Conservation (phyloP, 2,888 invertebrate species). For the Notocelia uddmanniana region DNA sequence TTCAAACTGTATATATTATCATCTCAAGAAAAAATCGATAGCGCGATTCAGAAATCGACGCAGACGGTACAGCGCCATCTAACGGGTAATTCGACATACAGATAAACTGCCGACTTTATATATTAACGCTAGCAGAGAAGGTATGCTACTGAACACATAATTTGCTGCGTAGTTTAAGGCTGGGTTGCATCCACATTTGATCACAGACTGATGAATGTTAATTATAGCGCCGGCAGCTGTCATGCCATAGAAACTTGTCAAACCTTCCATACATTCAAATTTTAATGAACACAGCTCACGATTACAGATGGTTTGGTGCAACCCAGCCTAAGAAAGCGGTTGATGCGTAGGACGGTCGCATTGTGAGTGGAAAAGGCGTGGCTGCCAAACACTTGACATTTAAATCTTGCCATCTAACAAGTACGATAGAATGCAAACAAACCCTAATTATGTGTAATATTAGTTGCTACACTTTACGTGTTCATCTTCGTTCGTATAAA, state of each 20-base stretch:
- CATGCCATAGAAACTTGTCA: no score
- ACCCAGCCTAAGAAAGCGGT: conserved; percentile 20
- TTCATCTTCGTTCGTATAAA: no score
- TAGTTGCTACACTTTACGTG: neutral
- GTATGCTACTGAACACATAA: neutral
- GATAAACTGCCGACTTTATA: neutral
- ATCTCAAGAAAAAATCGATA: no score
- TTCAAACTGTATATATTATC: no score
- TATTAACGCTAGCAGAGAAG: neutral
- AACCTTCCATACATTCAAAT: no score
- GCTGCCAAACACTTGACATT: conserved; percentile 42
- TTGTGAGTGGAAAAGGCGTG: conserved; percentile 29
- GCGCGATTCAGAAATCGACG: neutral
- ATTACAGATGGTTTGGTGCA: no score
- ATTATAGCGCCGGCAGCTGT: no score
- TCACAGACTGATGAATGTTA: no score
- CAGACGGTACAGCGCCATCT: neutral
- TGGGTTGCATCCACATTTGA: no score
- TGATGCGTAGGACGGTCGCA: conserved; percentile 27
- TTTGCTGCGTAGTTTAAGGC: conserved; percentile 1
- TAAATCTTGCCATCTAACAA: conserved; percentile 2
- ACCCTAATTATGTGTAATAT: neutral
- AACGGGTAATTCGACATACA: neutral
- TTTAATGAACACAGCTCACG: no score
- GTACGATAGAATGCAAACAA: conserved; percentile 10